These are phyloP conservation scores for Nipponacmea schrenckii DNA, from an alignment of 2,888 invertebrate genomes.

Conservation along the genomic window DNA sequence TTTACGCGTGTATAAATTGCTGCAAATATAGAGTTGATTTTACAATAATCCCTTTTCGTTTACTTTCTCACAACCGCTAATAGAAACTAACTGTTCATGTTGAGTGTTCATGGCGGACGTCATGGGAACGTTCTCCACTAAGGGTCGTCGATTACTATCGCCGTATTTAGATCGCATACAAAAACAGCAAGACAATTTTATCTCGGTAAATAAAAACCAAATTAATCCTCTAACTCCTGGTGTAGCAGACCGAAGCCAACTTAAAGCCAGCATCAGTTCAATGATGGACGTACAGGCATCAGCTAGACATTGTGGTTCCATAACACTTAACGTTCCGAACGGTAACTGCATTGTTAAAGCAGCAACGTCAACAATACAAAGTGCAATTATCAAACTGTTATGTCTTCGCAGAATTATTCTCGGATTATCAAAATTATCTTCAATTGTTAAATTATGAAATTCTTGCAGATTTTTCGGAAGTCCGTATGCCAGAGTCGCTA, in stretches of 20 bases:
- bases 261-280: constrained; percentile 31
- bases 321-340: constrained; percentile 31
- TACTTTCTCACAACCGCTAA: background rate
- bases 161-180: background rate
- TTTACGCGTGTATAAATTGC: too few species aligned
- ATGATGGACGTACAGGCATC: constrained; percentile 29
- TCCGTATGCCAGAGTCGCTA: constrained; percentile 33
- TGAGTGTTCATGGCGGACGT: background rate
- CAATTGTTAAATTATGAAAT: constrained; percentile 24
- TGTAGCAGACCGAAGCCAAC: constrained; percentile 35
- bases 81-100: background rate
- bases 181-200: background rate
- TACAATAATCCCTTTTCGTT: too few species aligned
- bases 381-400: constrained; percentile 19
- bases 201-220: constrained; percentile 28
- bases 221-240: constrained; percentile 29
- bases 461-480: constrained; percentile 29
- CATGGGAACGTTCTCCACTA: background rate
- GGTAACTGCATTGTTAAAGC: constrained; percentile 32
- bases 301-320: constrained; percentile 24
- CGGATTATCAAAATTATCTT: constrained; percentile 8
- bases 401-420: constrained; percentile 16
- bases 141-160: background rate
- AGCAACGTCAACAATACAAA: constrained; percentile 24
- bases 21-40: too few species aligned